phyloP scores from a whole-genome alignment of 2,797 vertebrate genomes.

The Zenarchopterus dispar region DNA sequence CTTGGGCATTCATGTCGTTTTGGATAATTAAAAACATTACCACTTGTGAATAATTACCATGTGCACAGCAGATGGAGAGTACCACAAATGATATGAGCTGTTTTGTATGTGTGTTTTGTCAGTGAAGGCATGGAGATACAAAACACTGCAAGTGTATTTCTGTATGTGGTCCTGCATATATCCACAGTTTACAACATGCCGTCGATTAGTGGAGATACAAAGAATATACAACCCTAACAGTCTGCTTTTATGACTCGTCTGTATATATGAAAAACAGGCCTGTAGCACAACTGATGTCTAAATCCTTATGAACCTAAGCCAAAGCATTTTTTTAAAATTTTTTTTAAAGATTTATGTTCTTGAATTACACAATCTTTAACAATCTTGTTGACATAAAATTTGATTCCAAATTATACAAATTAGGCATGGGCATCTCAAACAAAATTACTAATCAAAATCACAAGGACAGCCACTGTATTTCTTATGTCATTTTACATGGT shows the following conservation, averaged over 20 bases:
- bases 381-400: not conserved
- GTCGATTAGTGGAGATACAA: slow-evolving; percentile 33
- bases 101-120: slow-evolving; percentile 3
- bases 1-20: not conserved
- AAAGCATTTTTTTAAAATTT: not conserved
- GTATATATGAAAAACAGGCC: not conserved
- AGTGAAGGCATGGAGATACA: not conserved
- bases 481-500: too few relatives aligned
- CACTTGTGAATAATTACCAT: slow-evolving; percentile 25
- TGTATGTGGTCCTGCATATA: not conserved
- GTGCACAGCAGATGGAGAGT: slow-evolving; percentile 53
- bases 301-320: not conserved
- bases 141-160: not conserved
- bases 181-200: not conserved
- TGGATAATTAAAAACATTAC: slow-evolving; percentile 38
- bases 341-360: slow-evolving; percentile 4
- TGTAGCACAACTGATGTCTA: not conserved
- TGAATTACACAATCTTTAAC: not conserved
- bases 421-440: too few relatives aligned
- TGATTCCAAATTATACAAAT: not conserved
- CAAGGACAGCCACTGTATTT: too few relatives aligned
- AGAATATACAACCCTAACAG: not conserved
- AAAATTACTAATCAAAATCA: too few relatives aligned
- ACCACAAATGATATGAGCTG: not conserved
- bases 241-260: not conserved